Evolutionary conservation across 2,797 vertebrate genomes (phyloP).

Genomic region (Alcedo atthis): DNA sequence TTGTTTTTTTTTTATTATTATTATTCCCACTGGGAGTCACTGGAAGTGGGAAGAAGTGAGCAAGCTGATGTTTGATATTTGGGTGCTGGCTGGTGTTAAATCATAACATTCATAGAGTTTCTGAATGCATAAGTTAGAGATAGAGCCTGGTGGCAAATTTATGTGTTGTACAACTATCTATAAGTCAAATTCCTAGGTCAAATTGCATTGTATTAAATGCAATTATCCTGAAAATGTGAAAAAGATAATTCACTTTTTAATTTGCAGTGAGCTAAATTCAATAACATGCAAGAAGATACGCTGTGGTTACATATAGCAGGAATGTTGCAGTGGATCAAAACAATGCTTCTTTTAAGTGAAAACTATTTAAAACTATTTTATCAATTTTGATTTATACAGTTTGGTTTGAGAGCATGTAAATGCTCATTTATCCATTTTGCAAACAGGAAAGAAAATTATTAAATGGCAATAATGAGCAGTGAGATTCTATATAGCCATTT

Average conservation of each 20-base stretch:
- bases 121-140: not conserved
- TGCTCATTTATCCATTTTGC: not conserved
- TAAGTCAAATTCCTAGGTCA: not conserved
- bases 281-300: not conserved
- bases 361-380: slow-evolving; percentile 6
- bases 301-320: not conserved
- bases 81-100: not conserved
- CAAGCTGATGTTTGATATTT: not conserved
- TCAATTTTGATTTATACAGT: not conserved
- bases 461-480: slow-evolving; percentile 6
- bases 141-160: not conserved
- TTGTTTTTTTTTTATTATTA: too few relatives aligned
- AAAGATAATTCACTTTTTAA: not conserved
- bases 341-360: not conserved
- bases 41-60: too few relatives aligned
- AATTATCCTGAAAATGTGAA: not conserved
- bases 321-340: not conserved
- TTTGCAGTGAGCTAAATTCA: not conserved
- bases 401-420: slow-evolving; percentile 1
- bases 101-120: not conserved
- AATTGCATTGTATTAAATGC: not conserved
- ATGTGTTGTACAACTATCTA: not conserved
- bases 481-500: slow-evolving; percentile 38
- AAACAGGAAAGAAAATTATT: slow-evolving; percentile 5
- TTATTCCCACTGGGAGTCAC: too few relatives aligned